phyloP scores from a whole-genome alignment of 2,797 vertebrate species.

The Taenioides sp. region DNA sequence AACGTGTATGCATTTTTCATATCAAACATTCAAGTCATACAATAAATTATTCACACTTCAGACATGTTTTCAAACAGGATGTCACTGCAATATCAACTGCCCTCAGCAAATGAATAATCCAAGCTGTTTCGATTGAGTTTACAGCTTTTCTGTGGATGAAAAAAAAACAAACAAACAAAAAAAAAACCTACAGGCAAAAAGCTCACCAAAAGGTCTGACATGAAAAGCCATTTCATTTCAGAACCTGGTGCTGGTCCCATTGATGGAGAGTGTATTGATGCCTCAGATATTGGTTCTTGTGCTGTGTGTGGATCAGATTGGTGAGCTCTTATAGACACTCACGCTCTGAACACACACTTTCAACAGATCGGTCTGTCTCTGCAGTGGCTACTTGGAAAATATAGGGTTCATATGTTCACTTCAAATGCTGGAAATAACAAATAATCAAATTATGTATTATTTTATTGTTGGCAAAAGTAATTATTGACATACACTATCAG shows the following conservation, averaged over 20 bases:
- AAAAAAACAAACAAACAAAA: neutral
- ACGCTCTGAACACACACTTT: neutral
- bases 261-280: neutral
- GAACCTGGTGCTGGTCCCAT: neutral
- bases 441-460: neutral
- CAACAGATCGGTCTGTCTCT: neutral
- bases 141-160: neutral
- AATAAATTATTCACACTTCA: neutral
- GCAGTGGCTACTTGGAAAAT: neutral
- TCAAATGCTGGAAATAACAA: neutral
- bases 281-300: neutral
- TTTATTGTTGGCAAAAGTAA: too few species aligned
- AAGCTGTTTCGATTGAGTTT: neutral
- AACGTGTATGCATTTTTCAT: neutral
- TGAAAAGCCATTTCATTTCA: neutral
- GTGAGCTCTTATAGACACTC: neutral
- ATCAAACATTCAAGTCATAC: neutral
- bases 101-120: conserved; percentile 6
- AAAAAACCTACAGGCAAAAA: neutral
- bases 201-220: neutral
- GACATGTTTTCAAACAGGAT: neutral
- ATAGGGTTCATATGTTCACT: neutral
- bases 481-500: too few species aligned
- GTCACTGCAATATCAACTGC: neutral
- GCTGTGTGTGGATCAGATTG: neutral